Evolutionary conservation across 2,888 invertebrate genomes (phyloP), one percentile per base, ranked within the genome.

Genomic region (Rotaria magnacalcarata): DNA sequence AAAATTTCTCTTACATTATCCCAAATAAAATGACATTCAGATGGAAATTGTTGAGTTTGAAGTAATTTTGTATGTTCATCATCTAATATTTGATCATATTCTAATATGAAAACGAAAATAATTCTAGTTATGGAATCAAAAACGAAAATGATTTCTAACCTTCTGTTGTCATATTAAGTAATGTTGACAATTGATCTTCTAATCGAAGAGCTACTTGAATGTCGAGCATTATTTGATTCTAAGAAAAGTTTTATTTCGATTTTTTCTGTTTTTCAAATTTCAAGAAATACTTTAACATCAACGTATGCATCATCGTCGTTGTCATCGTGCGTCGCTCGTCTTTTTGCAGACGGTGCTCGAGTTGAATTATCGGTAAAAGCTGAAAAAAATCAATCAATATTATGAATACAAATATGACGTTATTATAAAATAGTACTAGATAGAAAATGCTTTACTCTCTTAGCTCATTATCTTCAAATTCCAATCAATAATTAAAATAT

Each of bases 131-230:
- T 41, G 43, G n/a, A 7, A 41, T 34, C 2, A 41, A 19, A 34
- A 54, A n/a, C 2, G 4, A 50, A 14, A 84, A 84, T 24, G n/a
- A n/a, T 27, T 43, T 8, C 19, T n/a, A 74, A 86, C 86, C 86
- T 85, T 86, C 86, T 14, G 86, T 86, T 24, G 85, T 75, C 58
- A 86, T 84, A 50, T 86, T 86, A 1, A 86, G 60, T 60, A 86
- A 56, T 27, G 86, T 86, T 54, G 85, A 34, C n/a, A 86, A 27
- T 85, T 86, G 86, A 58, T 86, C 86, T 47, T 86, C 86, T 19
- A 86, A 43, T 54, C 85, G 85, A 41, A 74, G 74, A 41, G 86
- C 74, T 41, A 85, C 85, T 84, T 74, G 24, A 27, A 86, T 75
- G 50, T 86, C 86, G 34, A 80, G 47, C 27, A 75, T 27, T 11